A percentile compares a stretch with the other conserved stretches of the same genome.
Conservation (phyloP, 1,140 invertebrate genomes). For the Euglossa dilemma region DNA sequence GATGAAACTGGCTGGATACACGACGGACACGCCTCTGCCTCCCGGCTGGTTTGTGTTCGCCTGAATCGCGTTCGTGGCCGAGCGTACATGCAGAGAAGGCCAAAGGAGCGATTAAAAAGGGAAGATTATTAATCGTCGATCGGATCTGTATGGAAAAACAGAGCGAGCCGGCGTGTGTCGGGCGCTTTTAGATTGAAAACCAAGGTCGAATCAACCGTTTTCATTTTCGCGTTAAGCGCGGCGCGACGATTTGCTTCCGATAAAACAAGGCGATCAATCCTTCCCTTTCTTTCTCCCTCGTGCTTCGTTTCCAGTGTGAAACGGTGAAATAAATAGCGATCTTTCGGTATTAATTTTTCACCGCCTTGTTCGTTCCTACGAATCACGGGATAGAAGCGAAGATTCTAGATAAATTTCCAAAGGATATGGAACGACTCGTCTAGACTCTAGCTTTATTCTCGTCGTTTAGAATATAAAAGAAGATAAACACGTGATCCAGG, state of each 20-base stretch:
- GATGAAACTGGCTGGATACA: slow-evolving; percentile 36
- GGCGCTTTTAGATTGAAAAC: slow-evolving; percentile 35
- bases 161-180: neutral
- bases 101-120: slow-evolving; percentile 22
- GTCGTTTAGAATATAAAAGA: no score
- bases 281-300: neutral
- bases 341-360: neutral
- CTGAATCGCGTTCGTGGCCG: neutral
- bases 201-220: slow-evolving; percentile 27
- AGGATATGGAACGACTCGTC: no score
- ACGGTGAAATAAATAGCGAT: neutral
- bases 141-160: slow-evolving; percentile 27
- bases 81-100: neutral
- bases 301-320: neutral
- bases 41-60: neutral
- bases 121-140: slow-evolving; percentile 43
- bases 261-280: neutral
- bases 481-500: no score
- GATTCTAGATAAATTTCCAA: no score
- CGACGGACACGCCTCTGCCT: neutral
- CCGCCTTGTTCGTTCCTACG: no score
- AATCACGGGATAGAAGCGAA: no score
- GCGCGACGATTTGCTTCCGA: neutral
- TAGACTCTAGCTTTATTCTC: no score
- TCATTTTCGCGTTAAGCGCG: neutral